phyloP scores from a whole-genome alignment of 2,888 invertebrate genomes.

The Chorisops tibialis region DNA sequence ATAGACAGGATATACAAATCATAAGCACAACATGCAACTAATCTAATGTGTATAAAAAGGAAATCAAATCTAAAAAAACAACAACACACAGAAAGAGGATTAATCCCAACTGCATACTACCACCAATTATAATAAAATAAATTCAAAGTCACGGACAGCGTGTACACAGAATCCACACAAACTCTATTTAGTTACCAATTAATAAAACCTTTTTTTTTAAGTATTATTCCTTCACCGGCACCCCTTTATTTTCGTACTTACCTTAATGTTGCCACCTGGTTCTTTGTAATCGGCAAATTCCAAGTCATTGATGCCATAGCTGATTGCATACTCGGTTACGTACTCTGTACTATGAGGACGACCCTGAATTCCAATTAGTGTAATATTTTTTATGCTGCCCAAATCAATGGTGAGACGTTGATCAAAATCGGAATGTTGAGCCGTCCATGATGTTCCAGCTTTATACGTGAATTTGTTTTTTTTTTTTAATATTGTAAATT shows the following conservation, averaged over 20 bases:
- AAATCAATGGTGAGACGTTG: slow-evolving; percentile 90
- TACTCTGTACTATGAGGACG: slow-evolving; percentile 86
- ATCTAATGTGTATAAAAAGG: too few species aligned
- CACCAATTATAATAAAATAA: too few species aligned
- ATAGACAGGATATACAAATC: neutral
- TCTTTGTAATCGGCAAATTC: slow-evolving; percentile 89
- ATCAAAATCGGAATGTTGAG: slow-evolving; percentile 84
- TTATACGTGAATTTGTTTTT: slow-evolving; percentile 38
- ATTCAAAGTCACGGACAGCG: too few species aligned
- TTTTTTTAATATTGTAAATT: slow-evolving; percentile 16
- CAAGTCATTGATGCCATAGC: slow-evolving; percentile 86
- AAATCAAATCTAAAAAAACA: neutral
- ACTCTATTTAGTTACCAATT: too few species aligned
- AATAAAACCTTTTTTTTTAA: too few species aligned
- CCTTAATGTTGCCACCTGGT: slow-evolving; percentile 84
- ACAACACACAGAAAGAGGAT: neutral
- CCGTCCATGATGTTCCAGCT: slow-evolving; percentile 92
- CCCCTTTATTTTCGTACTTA: slow-evolving; percentile 52
- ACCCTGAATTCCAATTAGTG: slow-evolving; percentile 85
- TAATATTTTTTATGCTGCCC: slow-evolving; percentile 82
- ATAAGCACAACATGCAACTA: neutral
- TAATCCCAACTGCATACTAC: neutral
- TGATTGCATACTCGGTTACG: slow-evolving; percentile 89
- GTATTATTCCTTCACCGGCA: neutral
- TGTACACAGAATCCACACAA: too few species aligned